Percentiles rank a stretch among this genome's conserved stretches.
phyloP scores from a whole-genome alignment of 2,888 invertebrate species.

The Rhagophthalmus giganteus region DNA sequence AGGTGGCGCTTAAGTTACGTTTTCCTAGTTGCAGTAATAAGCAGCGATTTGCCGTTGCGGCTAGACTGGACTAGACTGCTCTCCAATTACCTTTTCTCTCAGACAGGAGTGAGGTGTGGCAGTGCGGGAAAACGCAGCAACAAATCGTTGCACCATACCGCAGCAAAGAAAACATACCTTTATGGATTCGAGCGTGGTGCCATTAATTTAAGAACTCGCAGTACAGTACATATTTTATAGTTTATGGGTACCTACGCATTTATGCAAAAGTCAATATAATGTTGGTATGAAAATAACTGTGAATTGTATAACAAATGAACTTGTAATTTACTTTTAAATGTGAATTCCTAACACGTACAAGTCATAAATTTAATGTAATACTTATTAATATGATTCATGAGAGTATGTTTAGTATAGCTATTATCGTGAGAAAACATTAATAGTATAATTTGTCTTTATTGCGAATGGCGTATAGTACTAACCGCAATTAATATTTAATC shows the following conservation, averaged over 20 bases:
- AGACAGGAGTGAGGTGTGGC: too few species aligned
- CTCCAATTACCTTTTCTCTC: too few species aligned
- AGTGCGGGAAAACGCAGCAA: too few species aligned
- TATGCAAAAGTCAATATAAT: conserved; percentile 12
- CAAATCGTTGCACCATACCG: neutral
- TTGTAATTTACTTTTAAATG: conserved; percentile 17
- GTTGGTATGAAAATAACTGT: conserved; percentile 15
- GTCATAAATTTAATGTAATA: conserved; percentile 26
- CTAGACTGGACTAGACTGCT: too few species aligned
- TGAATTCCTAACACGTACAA: conserved; percentile 28
- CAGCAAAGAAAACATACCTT: too few species aligned
- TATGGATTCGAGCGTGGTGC: too few species aligned
- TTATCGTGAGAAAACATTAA: conserved; percentile 29
- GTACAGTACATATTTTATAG: neutral
- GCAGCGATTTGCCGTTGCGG: too few species aligned
- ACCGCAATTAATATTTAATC: too few species aligned
- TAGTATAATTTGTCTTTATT: conserved; percentile 6
- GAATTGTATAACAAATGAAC: conserved; percentile 21
- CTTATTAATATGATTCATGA: conserved; percentile 30
- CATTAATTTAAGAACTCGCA: too few species aligned
- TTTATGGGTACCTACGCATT: conserved; percentile 5
- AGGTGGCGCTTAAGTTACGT: too few species aligned
- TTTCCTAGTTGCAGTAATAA: too few species aligned
- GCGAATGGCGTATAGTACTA: too few species aligned
- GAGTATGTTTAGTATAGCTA: conserved; percentile 19